Evolutionary conservation across 2,888 invertebrate species (phyloP).

Genomic region (Eilema caniola): DNA sequence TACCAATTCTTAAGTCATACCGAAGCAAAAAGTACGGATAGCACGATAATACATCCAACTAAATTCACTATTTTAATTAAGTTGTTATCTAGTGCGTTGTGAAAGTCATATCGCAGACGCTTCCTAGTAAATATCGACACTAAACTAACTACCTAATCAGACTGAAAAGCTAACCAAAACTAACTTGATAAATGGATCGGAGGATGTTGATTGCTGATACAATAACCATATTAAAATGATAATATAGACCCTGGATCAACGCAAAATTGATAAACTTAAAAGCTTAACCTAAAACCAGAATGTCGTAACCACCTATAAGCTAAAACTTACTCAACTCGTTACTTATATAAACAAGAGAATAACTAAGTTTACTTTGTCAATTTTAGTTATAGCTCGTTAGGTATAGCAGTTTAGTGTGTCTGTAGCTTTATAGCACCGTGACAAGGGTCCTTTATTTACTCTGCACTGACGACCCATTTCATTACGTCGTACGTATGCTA

Average conservation of each 20-base stretch:
- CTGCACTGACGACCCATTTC: slow-evolving; percentile 54
- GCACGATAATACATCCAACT: too few relatives aligned
- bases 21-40: too few relatives aligned
- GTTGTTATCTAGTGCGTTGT: too few relatives aligned
- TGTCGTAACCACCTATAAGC: not conserved
- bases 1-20: too few relatives aligned
- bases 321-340: slow-evolving; percentile 11
- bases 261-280: not conserved
- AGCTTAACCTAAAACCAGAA: not conserved
- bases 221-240: too few relatives aligned
- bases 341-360: slow-evolving; percentile 10
- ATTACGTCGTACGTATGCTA: slow-evolving; percentile 54
- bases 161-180: too few relatives aligned
- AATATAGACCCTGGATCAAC: not conserved
- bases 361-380: slow-evolving; percentile 23
- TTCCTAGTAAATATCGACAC: too few relatives aligned
- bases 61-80: too few relatives aligned
- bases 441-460: slow-evolving; percentile 64
- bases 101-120: too few relatives aligned
- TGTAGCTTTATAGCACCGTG: slow-evolving; percentile 46
- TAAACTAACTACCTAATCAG: too few relatives aligned
- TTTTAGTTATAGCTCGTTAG: slow-evolving; percentile 41
- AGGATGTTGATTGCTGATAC: too few relatives aligned
- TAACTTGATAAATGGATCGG: too few relatives aligned
- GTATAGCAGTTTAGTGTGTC: slow-evolving; percentile 41